Evolutionary conservation across 1,140 invertebrate genomes (phyloP), one percentile per base, ranked within the genome.

Genomic region (Zophobas morio): DNA sequence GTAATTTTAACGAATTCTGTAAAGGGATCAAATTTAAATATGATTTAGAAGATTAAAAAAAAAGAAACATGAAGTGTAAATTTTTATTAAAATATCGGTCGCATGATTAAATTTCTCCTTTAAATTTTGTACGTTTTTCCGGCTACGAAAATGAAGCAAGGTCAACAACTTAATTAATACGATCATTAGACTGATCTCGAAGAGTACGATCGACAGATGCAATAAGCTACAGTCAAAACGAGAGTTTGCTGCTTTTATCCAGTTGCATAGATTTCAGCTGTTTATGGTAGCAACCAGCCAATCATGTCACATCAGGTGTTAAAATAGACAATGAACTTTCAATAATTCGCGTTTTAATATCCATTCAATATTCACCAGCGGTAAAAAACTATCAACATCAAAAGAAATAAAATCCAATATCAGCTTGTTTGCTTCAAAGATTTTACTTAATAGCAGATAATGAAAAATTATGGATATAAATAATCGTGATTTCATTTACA

Each of bases 371-470:
- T 46, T 46, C 42, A 46, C 6, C 42, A 46, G 42, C 3, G 3
- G 6, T 46, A 3, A 46, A 8, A 46, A 51, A 4, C 4, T 51
- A 51, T 20, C 2, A 51, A 51, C n/a, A 20, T 6, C 6, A 51
- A 51, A 20, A 20, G 49, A 51, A 51, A 51, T 51, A 51, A 51
- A 51, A 51, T 51, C n/a, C 49, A 51, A 51, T 6, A 51, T 51
- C 49, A 51, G 20, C n/a, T 20, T 4, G n/a, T 20, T 51, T 51
- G 6, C 20, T 20, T 4, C 49, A 51, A 4, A 51, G 2, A 6
- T 6, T 51, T 51, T 51, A 5, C n/a, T 51, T 20, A 51, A 20
- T 51, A 20, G 4, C n/a, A 6, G 49, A n/a, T 51, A 20, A 51
- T 20, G 49, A 51, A 51, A 6, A 51, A 6, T 2, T 20, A 20